phyloP scores from a whole-genome alignment of 2,888 invertebrate genomes.

The Cotesia congregata region DNA sequence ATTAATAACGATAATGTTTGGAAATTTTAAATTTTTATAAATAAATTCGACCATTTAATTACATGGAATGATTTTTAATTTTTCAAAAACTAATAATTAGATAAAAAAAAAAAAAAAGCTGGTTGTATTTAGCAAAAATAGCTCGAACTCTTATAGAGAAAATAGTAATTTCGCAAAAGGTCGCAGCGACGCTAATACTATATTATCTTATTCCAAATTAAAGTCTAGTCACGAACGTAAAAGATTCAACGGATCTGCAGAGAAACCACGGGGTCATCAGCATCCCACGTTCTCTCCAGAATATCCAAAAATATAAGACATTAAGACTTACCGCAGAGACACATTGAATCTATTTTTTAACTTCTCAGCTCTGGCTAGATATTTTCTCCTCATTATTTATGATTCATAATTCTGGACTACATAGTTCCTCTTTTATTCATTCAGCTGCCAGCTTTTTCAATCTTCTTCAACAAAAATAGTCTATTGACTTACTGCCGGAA shows the following conservation, averaged over 20 bases:
- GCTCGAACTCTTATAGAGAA: neutral
- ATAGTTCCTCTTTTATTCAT: neutral
- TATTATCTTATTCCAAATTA: neutral
- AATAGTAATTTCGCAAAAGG: neutral
- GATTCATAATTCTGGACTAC: neutral
- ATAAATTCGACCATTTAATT: no score
- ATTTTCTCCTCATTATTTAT: neutral
- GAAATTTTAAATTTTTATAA: no score
- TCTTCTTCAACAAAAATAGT: neutral
- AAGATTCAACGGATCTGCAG: constrained; percentile 27
- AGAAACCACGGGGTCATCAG: neutral
- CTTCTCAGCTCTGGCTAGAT: neutral
- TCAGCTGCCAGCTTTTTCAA: neutral
- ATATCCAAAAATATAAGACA: neutral
- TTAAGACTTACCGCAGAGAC: neutral
- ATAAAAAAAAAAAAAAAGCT: neutral
- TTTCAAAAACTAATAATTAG: neutral
- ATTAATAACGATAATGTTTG: no score
- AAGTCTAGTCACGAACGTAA: constrained; percentile 15
- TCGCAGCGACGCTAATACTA: neutral
- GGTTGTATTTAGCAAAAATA: neutral
- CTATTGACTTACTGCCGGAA: neutral
- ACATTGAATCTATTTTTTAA: constrained; percentile 15
- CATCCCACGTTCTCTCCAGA: neutral
- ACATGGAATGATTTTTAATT: no score